Percentiles rank a stretch among this genome's conserved stretches.
Evolutionary conservation across 2,797 vertebrate species (phyloP).

Genomic region (Tapirus indicus): DNA sequence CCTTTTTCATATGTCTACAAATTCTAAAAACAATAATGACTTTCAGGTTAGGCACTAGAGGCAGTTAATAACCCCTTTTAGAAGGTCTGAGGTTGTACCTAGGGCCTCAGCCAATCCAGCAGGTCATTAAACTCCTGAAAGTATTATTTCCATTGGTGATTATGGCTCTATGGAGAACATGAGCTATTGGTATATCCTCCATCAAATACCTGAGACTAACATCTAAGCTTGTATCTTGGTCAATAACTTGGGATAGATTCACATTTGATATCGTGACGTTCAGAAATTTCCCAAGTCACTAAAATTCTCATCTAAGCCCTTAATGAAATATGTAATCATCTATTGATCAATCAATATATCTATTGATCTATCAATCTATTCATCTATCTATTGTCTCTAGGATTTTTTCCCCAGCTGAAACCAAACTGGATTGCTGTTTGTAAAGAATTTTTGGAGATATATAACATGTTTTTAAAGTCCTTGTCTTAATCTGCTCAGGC

Average conservation of each 20-base stretch:
- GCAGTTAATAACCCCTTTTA: background rate
- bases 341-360: background rate
- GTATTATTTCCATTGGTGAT: background rate
- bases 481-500: background rate
- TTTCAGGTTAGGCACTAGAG: background rate
- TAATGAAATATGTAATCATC: background rate
- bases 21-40: constrained; percentile 38
- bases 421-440: background rate
- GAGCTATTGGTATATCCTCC: background rate
- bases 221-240: constrained; percentile 16
- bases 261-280: background rate
- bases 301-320: background rate
- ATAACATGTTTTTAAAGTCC: background rate
- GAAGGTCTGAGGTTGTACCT: background rate
- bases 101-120: background rate
- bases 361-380: background rate
- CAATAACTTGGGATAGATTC: background rate
- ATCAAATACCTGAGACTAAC: background rate
- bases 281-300: background rate
- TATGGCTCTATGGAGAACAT: background rate
- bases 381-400: background rate
- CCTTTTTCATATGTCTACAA: constrained; percentile 13
- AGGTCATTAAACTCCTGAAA: constrained; percentile 7
- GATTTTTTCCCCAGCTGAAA: background rate
- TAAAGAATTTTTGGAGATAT: background rate